phyloP scores from a whole-genome alignment of 2,888 invertebrate species.

The Hedya salicella region DNA sequence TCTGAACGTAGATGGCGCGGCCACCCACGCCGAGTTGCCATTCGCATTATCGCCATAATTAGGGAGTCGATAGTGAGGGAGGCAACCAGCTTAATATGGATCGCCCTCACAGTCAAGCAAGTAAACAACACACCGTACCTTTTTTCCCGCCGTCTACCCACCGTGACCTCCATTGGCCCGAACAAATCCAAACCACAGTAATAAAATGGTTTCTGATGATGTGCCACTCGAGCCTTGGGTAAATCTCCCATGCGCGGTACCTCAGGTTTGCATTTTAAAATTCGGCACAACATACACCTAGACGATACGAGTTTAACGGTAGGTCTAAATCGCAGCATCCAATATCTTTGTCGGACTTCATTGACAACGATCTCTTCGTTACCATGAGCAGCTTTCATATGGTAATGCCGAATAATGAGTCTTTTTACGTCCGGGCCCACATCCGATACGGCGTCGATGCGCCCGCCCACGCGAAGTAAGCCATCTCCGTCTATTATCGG shows the following conservation, averaged over 20 bases:
- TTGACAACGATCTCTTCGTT: too few species aligned
- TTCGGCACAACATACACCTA: neutral
- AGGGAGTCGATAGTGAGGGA: neutral
- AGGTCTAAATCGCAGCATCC: too few species aligned
- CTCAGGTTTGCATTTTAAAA: neutral
- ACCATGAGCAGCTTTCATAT: neutral
- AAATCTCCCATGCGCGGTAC: conserved; percentile 10
- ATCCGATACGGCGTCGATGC: neutral
- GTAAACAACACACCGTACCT: conserved; percentile 19
- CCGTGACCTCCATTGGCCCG: conserved; percentile 11
- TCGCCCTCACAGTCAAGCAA: conserved; percentile 3
- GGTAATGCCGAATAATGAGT: conserved; percentile 7
- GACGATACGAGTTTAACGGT: neutral
- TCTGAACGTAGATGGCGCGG: neutral
- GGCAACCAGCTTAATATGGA: neutral
- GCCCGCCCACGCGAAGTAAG: too few species aligned
- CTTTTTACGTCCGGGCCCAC: neutral
- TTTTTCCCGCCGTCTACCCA: conserved; percentile 4
- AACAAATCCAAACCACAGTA: neutral
- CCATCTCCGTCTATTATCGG: too few species aligned
- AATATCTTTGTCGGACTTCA: too few species aligned
- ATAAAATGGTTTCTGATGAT: conserved; percentile 8
- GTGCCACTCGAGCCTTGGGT: conserved; percentile 1
- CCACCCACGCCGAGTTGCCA: conserved; percentile 3
- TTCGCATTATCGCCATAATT: neutral